phyloP scores from a whole-genome alignment of 2,888 invertebrate species.

The Physocephala rufipes region DNA sequence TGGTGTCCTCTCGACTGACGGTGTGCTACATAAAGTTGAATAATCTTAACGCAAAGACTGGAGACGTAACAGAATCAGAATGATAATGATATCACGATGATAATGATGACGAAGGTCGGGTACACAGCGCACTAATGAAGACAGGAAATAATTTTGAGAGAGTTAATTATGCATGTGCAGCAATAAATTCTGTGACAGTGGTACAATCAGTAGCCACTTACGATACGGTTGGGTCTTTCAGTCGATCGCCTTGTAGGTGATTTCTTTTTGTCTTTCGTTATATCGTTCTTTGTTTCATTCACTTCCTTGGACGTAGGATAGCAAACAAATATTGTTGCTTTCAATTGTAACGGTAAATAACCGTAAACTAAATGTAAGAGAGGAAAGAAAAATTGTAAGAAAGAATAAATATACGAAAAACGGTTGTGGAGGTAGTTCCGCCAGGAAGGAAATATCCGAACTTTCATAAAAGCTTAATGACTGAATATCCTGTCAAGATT shows the following conservation, averaged over 20 bases:
- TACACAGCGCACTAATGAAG: slow-evolving; percentile 24
- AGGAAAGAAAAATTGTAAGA: background rate
- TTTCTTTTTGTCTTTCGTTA: too few relatives aligned
- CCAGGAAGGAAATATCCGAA: background rate
- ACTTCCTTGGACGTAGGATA: background rate
- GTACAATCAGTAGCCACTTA: too few relatives aligned
- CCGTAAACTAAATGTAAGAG: background rate
- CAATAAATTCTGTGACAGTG: background rate
- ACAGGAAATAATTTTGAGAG: slow-evolving; percentile 36
- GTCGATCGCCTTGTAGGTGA: slow-evolving; percentile 18
- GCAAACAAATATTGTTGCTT: background rate
- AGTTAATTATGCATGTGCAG: slow-evolving; percentile 36
- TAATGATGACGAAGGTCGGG: background rate
- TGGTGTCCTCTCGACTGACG: background rate
- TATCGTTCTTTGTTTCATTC: background rate
- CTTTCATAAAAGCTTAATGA: background rate
- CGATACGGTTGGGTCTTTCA: too few relatives aligned
- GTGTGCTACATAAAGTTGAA: background rate
- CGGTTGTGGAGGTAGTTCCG: too few relatives aligned
- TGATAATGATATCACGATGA: background rate
- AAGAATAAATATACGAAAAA: background rate
- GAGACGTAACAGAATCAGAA: too few relatives aligned
- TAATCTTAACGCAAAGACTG: background rate
- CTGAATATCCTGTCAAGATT: slow-evolving; percentile 2
- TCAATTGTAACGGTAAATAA: slow-evolving; percentile 13